phyloP scores from a whole-genome alignment of 35 echinoderm and acorn worm genomes.

The Nesometra sesokonis region DNA sequence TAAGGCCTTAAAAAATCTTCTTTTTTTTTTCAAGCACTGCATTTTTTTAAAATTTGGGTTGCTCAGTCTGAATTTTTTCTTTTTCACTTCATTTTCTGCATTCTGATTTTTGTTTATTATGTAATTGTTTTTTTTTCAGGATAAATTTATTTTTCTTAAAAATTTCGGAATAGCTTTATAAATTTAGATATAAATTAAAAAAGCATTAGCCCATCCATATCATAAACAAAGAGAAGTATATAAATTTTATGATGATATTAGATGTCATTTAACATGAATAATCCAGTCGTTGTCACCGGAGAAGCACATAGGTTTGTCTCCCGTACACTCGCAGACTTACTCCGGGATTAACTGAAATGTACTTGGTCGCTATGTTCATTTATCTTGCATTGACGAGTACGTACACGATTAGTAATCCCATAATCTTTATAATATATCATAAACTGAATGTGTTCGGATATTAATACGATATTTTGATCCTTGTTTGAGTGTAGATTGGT shows the following conservation, averaged over 20 bases:
- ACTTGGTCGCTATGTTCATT: not conserved
- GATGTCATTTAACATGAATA: not conserved
- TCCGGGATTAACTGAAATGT: not conserved
- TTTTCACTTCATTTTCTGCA: too few relatives aligned
- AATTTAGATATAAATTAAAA: too few relatives aligned
- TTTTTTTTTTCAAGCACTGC: too few relatives aligned
- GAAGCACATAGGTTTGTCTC: not conserved
- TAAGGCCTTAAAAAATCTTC: too few relatives aligned
- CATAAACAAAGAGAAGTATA: not conserved
- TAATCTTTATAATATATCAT: not conserved
- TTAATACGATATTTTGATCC: not conserved
- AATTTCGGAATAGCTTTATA: too few relatives aligned
- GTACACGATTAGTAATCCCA: not conserved
- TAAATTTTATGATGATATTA: not conserved
- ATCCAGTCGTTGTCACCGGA: not conserved
- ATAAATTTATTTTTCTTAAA: too few relatives aligned
- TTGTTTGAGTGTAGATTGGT: too few relatives aligned
- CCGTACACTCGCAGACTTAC: not conserved
- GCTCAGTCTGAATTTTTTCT: too few relatives aligned
- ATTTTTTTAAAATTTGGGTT: too few relatives aligned
- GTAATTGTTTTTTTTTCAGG: too few relatives aligned
- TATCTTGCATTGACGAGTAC: not conserved
- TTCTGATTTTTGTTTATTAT: too few relatives aligned
- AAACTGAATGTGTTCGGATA: not conserved
- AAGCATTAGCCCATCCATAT: not conserved